Percentiles rank a stretch among this genome's conserved stretches.
These are phyloP conservation scores for Ceratosolen fusciceps DNA, from an alignment of 1,140 invertebrate species.

Conservation along the genomic window DNA sequence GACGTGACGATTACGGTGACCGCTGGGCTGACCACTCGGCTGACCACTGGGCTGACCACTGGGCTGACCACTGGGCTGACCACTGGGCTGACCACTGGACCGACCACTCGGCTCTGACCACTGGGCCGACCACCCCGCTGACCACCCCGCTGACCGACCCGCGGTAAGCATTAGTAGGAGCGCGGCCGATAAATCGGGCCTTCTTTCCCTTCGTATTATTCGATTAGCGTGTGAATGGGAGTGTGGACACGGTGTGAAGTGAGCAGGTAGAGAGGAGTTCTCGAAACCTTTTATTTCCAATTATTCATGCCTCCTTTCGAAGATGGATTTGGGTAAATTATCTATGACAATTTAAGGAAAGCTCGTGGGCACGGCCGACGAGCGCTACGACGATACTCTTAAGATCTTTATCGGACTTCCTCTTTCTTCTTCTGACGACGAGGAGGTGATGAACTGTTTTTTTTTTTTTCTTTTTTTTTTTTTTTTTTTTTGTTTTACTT, in stretches of 20 bases:
- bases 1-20: too few relatives aligned
- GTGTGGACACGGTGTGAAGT: conserved; percentile 15
- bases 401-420: conserved; percentile 18
- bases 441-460: conserved; percentile 18
- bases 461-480: too few relatives aligned
- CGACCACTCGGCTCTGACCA: too few relatives aligned
- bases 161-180: too few relatives aligned
- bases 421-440: conserved; percentile 2
- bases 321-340: conserved; percentile 21
- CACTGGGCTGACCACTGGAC: too few relatives aligned
- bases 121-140: too few relatives aligned
- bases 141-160: too few relatives aligned
- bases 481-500: too few relatives aligned
- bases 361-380: background rate
- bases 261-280: conserved; percentile 12
- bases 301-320: conserved; percentile 9
- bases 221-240: conserved; percentile 30
- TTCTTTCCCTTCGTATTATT: background rate
- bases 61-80: too few relatives aligned
- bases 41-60: too few relatives aligned
- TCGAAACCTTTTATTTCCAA: conserved; percentile 22
- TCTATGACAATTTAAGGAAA: conserved; percentile 22
- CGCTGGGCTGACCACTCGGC: too few relatives aligned
- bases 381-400: conserved; percentile 5
- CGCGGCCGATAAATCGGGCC: background rate